Conservation (phyloP, 1,140 invertebrate genomes). For the Dolichoris vasculosae region DNA sequence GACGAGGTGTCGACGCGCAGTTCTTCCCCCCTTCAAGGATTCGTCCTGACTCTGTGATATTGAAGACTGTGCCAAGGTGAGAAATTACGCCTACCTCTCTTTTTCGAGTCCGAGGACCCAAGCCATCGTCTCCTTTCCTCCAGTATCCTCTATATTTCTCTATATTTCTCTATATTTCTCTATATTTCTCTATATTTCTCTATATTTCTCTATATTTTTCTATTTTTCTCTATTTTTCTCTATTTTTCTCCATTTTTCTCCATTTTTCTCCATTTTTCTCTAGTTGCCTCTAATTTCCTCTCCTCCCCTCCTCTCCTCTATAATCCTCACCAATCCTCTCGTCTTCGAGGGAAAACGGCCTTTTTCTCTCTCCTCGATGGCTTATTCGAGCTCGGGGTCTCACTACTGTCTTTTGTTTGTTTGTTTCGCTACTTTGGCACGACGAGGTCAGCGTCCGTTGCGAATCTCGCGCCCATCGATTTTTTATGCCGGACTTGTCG, state of each 20-base stretch:
- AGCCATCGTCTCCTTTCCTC: too few species aligned
- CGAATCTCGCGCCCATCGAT: background rate
- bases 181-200: too few species aligned
- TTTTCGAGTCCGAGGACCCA: too few species aligned
- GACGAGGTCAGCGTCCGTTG: background rate
- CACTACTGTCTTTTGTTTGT: too few species aligned
- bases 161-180: too few species aligned
- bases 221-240: background rate
- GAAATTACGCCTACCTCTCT: slow-evolving; percentile 32
- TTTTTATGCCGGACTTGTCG: background rate
- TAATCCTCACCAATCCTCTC: background rate
- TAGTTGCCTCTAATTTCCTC: too few species aligned
- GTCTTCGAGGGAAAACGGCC: background rate
- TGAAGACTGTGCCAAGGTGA: slow-evolving; percentile 74
- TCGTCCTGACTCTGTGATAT: slow-evolving; percentile 73
- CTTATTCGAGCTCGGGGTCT: too few species aligned
- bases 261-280: too few species aligned
- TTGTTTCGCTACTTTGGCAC: too few species aligned
- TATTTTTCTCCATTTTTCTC: background rate
- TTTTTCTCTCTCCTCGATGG: background rate
- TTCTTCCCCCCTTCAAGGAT: slow-evolving; percentile 67
- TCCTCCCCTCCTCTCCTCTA: too few species aligned
- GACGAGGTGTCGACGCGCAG: slow-evolving; percentile 70
- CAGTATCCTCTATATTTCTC: too few species aligned
- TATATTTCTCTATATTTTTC: background rate